Percentiles rank a stretch among this genome's conserved stretches.
These are phyloP conservation scores for Chanos chanos DNA, from an alignment of 2,797 vertebrate genomes.

Conservation along the genomic window DNA sequence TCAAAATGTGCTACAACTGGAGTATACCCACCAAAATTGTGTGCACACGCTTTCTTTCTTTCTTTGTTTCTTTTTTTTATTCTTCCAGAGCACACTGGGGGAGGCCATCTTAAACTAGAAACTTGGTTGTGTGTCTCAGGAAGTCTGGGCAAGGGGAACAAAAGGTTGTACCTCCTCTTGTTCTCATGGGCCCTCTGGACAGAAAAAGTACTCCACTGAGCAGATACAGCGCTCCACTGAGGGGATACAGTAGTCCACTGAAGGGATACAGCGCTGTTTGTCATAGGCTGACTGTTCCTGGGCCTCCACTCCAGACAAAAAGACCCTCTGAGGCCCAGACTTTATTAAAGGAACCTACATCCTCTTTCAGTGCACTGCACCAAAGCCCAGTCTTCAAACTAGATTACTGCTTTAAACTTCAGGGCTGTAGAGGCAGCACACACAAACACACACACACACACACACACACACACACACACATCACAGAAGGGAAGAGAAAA, in stretches of 20 bases:
- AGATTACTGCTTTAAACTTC: conserved; percentile 59
- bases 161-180: conserved; percentile 41
- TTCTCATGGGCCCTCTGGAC: conserved; percentile 30
- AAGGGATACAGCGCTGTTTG: conserved; percentile 51
- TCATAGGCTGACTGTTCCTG: conserved; percentile 46
- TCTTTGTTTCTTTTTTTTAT: neutral
- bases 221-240: conserved; percentile 34
- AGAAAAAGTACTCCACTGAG: conserved; percentile 46
- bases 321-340: conserved; percentile 39
- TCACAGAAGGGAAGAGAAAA: conserved; percentile 31
- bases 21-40: conserved; percentile 3
- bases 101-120: conserved; percentile 13
- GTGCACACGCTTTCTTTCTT: too few relatives aligned
- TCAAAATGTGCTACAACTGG: neutral
- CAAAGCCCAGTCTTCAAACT: conserved; percentile 56
- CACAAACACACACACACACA: conserved; percentile 49
- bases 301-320: neutral
- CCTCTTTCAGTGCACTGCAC: conserved; percentile 36
- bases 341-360: conserved; percentile 28
- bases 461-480: conserved; percentile 40
- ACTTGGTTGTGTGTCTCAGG: conserved; percentile 9
- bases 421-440: conserved; percentile 36
- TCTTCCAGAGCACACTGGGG: conserved; percentile 6
- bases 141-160: conserved; percentile 17
- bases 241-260: conserved; percentile 46